These are phyloP conservation scores for Ranitomeya imitator DNA, from an alignment of 2,113 vertebrate species.

Conservation along the genomic window DNA sequence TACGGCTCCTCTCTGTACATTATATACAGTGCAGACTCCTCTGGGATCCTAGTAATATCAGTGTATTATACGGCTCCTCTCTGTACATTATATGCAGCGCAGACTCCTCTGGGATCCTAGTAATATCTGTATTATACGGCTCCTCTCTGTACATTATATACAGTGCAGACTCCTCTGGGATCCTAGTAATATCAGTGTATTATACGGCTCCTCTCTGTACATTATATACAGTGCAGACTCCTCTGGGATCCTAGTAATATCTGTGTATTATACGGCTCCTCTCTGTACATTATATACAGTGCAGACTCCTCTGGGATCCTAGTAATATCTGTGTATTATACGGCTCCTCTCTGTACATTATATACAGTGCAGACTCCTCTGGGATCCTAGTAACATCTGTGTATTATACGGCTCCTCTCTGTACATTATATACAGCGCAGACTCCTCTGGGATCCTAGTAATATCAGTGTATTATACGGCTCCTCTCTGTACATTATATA, in stretches of 20 bases:
- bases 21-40: conserved; percentile 1
- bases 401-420: not conserved
- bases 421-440: conserved; percentile 4
- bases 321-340: conserved; percentile 24
- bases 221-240: too few relatives aligned
- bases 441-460: not conserved
- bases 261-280: conserved; percentile 26
- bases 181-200: not conserved
- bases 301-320: not conserved
- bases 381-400: conserved; percentile 1
- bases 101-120: too few relatives aligned
- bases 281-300: conserved; percentile 34
- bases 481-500: conserved; percentile 15
- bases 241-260: conserved; percentile 11
- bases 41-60: conserved; percentile 4
- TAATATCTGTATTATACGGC: too few relatives aligned
- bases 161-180: not conserved
- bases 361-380: not conserved
- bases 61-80: not conserved
- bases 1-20: not conserved
- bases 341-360: conserved; percentile 11
- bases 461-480: conserved; percentile 1
- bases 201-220: too few relatives aligned
- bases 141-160: not conserved
- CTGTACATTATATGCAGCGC: not conserved